Evolutionary conservation across 2,888 invertebrate genomes (phyloP).

Genomic region (Altica lythri): DNA sequence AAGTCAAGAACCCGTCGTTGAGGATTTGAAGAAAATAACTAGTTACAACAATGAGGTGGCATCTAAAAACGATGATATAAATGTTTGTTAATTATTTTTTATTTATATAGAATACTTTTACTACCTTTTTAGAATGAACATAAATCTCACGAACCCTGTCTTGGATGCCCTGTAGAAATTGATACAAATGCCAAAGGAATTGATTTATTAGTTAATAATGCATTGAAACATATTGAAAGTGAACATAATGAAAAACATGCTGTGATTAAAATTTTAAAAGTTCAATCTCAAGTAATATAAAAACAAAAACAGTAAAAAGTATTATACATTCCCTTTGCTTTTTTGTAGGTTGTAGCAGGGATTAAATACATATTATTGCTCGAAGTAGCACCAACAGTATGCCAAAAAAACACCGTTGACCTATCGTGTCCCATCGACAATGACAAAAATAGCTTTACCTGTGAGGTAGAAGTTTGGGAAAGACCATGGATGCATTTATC

Average conservation of each 20-base stretch:
- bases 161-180: slow-evolving; percentile 62
- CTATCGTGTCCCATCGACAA: slow-evolving; percentile 52
- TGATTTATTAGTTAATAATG: slow-evolving; percentile 58
- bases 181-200: slow-evolving; percentile 61
- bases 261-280: slow-evolving; percentile 58
- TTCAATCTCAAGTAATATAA: slow-evolving; percentile 63
- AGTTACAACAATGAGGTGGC: no score
- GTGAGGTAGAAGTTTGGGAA: slow-evolving; percentile 67
- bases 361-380: slow-evolving; percentile 63
- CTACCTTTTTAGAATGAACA: not conserved
- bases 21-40: slow-evolving; percentile 9
- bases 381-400: slow-evolving; percentile 57
- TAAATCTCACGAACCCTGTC: slow-evolving; percentile 47
- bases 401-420: slow-evolving; percentile 47
- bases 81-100: slow-evolving; percentile 4
- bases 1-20: not conserved
- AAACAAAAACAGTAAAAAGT: not conserved
- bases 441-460: slow-evolving; percentile 49
- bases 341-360: slow-evolving; percentile 66
- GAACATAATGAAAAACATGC: slow-evolving; percentile 54
- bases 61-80: not conserved
- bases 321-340: no score
- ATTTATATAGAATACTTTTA: not conserved
- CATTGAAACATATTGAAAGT: slow-evolving; percentile 58
- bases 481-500: slow-evolving; percentile 69